A percentile compares a stretch with the other conserved stretches of the same genome.
phyloP scores from a whole-genome alignment of 2,888 invertebrate species.

The Pseudococcus longispinus region DNA sequence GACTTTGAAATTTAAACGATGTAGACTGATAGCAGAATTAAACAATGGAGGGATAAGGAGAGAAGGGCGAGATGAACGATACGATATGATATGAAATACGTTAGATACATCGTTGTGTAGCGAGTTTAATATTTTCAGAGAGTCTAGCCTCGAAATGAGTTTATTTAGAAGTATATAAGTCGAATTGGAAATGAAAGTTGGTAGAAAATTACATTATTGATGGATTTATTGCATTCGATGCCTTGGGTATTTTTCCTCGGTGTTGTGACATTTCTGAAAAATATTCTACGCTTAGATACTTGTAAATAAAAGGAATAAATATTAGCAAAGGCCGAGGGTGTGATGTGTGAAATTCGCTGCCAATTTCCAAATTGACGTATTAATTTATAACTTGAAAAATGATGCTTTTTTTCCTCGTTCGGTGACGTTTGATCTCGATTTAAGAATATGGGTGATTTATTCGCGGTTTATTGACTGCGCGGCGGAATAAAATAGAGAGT shows the following conservation, averaged over 20 bases:
- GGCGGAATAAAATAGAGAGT: no score
- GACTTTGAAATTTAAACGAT: neutral
- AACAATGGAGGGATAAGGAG: neutral
- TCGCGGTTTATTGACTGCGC: no score
- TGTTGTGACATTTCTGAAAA: neutral
- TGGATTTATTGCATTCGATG: neutral
- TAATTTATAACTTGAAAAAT: neutral
- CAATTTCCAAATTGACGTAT: neutral
- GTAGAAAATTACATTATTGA: neutral
- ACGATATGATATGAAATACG: neutral
- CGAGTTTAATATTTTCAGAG: neutral
- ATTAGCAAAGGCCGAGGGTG: neutral
- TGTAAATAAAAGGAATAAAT: neutral
- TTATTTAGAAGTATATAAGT: neutral
- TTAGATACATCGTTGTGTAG: neutral
- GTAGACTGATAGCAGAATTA: neutral
- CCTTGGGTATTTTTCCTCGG: neutral
- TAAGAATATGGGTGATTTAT: neutral
- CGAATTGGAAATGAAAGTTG: neutral
- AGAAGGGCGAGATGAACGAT: neutral
- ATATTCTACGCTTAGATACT: neutral
- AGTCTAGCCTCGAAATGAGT: neutral
- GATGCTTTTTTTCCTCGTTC: neutral
- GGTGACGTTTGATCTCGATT: neutral
- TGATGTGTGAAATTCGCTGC: neutral